Base-by-base conservation (phyloP, 2,888 invertebrate genomes). In the Pasiphila rectangulata region DNA sequence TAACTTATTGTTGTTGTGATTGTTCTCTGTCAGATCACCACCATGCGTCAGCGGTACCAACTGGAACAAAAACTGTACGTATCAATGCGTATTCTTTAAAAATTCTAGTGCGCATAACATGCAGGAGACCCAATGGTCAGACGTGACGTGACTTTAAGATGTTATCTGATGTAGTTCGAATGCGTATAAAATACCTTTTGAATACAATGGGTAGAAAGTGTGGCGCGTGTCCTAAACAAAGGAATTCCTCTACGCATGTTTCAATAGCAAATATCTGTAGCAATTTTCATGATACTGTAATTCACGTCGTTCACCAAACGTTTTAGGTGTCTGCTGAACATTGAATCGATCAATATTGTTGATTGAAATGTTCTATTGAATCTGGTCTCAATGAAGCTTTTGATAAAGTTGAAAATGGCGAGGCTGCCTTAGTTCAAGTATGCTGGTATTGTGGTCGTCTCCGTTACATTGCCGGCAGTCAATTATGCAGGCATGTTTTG, bases 31-130 rank as follows among this genome's bases (percentile, higher is more conserved):
- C 64, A 69, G 47, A 24, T 5, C 15, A 9, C 53, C 55, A 77
- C 55, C 56, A 88, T 88, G 87, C 85, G 87, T 66, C 87, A 88
- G 72, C 74, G 86, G 64, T 88, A 88, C 70, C 88, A 88, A 72
- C 73, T 88, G 69, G 86, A 87, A 72, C 87, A 87, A 61, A 79
- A 77, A 75, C 75, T 80, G 87, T 88, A 87, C 63, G 88, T 88
- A 86, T 79, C 61, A 46, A 59, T 41, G 56, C 47, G 43, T 56
- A 52, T 46, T 41, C n/a, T n/a, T n/a, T 16, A n/a, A 30, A 15
- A 30, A 30, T 79, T 55, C 60, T 63, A 51, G 61, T 46, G 56
- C 51, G 47, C 56, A 56, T 48, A 45, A 53, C 59, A 59, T 54
- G 45, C 49, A 60, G 56, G 63, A 67, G 67, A 71, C 68, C 71